Conservation (phyloP, 2,113 vertebrate genomes). For the Epinephelus cyanopodus region DNA sequence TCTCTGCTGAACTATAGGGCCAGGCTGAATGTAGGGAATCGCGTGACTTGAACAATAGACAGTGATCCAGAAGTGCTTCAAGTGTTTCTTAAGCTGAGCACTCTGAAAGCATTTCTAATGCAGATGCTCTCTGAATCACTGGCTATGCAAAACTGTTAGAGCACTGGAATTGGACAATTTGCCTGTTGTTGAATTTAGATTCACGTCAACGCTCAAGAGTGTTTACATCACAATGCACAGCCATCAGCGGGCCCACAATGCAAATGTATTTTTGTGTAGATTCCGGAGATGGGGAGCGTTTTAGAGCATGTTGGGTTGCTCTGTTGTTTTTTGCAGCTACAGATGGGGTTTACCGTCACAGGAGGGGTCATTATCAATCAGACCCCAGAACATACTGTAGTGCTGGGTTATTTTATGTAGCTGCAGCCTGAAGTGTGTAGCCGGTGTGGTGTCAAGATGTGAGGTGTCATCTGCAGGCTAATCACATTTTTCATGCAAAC, state of each 20-base stretch:
- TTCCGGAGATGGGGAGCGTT: background rate
- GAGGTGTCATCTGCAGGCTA: constrained; percentile 61
- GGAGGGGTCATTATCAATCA: constrained; percentile 44
- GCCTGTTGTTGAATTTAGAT: constrained; percentile 48
- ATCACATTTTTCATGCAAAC: constrained; percentile 65
- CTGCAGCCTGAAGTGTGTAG: constrained; percentile 18
- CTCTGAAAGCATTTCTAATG: constrained; percentile 54
- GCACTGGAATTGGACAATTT: constrained; percentile 66
- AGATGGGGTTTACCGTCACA: constrained; percentile 27
- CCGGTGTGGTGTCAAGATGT: constrained; percentile 47
- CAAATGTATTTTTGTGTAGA: constrained; percentile 40
- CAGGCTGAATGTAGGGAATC: constrained; percentile 37
- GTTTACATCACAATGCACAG: constrained; percentile 71
- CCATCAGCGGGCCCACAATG: constrained; percentile 26
- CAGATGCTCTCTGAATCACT: constrained; percentile 45
- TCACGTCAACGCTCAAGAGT: background rate
- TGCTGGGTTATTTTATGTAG: constrained; percentile 20
- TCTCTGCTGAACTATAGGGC: constrained; percentile 23
- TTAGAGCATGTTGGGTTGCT: background rate
- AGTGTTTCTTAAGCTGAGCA: constrained; percentile 38
- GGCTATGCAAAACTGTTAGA: constrained; percentile 24
- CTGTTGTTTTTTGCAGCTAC: constrained; percentile 48
- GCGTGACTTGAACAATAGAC: constrained; percentile 28
- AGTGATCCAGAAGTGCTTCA: constrained; percentile 43
- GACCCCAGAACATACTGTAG: constrained; percentile 13